phyloP scores from a whole-genome alignment of 1,140 invertebrate species.

The Theocolax elegans region DNA sequence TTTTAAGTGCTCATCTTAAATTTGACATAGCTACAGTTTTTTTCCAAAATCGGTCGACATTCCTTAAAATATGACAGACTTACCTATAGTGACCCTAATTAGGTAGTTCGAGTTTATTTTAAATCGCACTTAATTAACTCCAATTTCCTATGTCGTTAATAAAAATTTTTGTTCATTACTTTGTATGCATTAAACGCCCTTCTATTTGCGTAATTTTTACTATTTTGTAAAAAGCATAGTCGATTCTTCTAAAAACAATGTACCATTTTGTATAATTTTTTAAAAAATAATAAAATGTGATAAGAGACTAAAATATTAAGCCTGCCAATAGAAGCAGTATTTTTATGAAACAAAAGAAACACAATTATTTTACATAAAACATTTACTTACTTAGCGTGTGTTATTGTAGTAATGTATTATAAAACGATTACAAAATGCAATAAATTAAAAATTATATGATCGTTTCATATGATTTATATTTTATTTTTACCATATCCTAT shows the following conservation, averaged over 20 bases:
- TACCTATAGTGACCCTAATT: constrained; percentile 3
- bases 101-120: not conserved
- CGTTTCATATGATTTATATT: constrained; percentile 17
- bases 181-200: not conserved
- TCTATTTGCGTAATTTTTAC: not conserved
- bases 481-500: too few relatives aligned
- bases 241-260: not conserved
- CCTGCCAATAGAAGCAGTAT: constrained; percentile 39
- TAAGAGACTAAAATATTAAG: constrained; percentile 37
- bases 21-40: not conserved
- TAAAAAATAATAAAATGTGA: constrained; percentile 28
- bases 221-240: constrained; percentile 20
- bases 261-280: constrained; percentile 14
- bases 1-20: constrained; percentile 11
- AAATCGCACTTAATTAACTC: not conserved
- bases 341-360: constrained; percentile 33
- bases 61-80: constrained; percentile 17
- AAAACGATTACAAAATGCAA: constrained; percentile 27
- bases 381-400: constrained; percentile 19
- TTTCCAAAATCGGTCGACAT: constrained; percentile 31
- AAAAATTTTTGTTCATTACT: not conserved
- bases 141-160: constrained; percentile 4
- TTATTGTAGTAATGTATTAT: constrained; percentile 26
- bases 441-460: constrained; percentile 37
- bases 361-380: constrained; percentile 38